Base-by-base conservation (phyloP, 1,140 invertebrate genomes). In the Zeugodacus cucurbitae region DNA sequence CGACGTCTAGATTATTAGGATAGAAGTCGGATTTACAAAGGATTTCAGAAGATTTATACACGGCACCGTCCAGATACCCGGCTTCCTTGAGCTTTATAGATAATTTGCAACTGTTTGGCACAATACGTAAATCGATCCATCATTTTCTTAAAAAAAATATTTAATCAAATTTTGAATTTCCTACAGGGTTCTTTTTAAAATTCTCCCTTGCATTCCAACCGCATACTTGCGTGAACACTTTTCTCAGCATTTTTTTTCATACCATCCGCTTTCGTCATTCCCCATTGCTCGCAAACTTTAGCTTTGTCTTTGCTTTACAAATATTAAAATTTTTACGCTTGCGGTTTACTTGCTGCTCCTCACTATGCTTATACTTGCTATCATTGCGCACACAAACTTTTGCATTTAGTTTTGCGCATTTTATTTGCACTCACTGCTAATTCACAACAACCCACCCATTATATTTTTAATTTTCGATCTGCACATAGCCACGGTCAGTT, bases 301-400 rank as follows among this genome's bases (percentile, higher is more conserved):
- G 67, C 17, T 74, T 41, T 74, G 67, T 74, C 34, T 74, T 32
- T 74, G 2, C 34, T 74, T 10, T 6, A n/a, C 67, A 74, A 74
- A 74, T 74, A 74, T 74, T 74, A 41, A 74, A 34, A 74, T 74
- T 74, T 20, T 10, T 74, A 32, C 67, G 37, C 34, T 74, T 74
- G 34, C 20, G 67, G 67, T 41, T 37, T 74, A 22, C 29, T n/a
- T 32, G 4, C 20, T 74, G 5, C 5, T 6, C 67, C 41, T 37
- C 22, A 37, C 34, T 74, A 41, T 32, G 34, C 67, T 70, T 41
- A 26, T n/a, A 1, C 32, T n/a, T 20, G 34, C 32, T 37, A 34
- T 34, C 32, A 20, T 32, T 74, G 41, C 20, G 41, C 20, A 34
- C 67, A 7, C 10, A 62, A 26, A 37, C 20, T n/a, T 37, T 74